Conservation (phyloP, 2,888 invertebrate species). For the Tupiocoris notatus region DNA sequence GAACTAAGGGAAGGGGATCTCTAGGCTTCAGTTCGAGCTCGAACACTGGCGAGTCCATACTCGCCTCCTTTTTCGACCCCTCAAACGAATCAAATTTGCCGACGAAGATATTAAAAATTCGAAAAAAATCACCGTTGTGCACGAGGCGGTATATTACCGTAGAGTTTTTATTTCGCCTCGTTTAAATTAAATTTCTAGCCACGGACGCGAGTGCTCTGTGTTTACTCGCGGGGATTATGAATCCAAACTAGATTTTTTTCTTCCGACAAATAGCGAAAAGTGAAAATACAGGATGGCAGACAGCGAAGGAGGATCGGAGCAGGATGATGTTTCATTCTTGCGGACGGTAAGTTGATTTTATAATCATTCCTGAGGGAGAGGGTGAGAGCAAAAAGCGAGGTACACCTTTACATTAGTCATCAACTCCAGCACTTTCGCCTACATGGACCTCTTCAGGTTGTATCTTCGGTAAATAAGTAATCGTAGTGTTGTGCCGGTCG, state of each 20-base stretch:
- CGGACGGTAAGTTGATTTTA: slow-evolving; percentile 77
- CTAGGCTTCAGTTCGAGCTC: slow-evolving; percentile 26
- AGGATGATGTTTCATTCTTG: slow-evolving; percentile 99
- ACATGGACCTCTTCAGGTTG: background rate
- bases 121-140: too few species aligned
- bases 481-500: too few species aligned
- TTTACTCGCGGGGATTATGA: slow-evolving; percentile 6
- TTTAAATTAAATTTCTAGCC: background rate
- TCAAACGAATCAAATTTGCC: background rate
- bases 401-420: too few species aligned
- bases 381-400: too few species aligned
- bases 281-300: slow-evolving; percentile 69
- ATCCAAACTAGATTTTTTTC: background rate
- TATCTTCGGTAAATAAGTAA: too few species aligned
- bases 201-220: slow-evolving; percentile 27
- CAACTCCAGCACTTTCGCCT: background rate
- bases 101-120: background rate
- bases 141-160: too few species aligned
- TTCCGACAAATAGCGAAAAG: background rate
- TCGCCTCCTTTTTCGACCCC: background rate
- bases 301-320: slow-evolving; percentile 94
- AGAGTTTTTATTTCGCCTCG: background rate
- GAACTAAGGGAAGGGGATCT: background rate
- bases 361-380: background rate
- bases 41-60: slow-evolving; percentile 31